phyloP scores from a whole-genome alignment of 2,888 invertebrate genomes.

The Teinopalpus imperialis region DNA sequence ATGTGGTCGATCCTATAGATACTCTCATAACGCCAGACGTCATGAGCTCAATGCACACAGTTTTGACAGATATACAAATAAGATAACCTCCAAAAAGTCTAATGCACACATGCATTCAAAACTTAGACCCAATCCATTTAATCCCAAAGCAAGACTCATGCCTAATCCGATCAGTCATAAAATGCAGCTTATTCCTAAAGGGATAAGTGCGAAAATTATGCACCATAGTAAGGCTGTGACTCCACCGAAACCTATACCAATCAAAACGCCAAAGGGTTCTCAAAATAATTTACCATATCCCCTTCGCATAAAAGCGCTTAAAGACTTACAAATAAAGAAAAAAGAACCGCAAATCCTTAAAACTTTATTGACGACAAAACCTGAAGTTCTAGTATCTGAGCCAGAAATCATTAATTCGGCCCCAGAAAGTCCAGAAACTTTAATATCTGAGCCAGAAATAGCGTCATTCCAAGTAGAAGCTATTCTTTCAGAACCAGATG shows the following conservation, averaged over 20 bases:
- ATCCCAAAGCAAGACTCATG: conserved; percentile 73
- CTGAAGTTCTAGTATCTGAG: conserved; percentile 71
- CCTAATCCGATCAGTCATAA: conserved; percentile 76
- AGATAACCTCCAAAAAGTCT: conserved; percentile 57
- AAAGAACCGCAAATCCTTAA: conserved; percentile 78
- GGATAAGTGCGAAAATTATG: conserved; percentile 53
- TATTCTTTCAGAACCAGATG: conserved; percentile 71
- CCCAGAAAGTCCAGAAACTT: conserved; percentile 75
- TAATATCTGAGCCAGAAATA: conserved; percentile 77
- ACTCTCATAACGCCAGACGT: conserved; percentile 76
- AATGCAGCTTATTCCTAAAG: conserved; percentile 63
- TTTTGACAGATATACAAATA: conserved; percentile 78
- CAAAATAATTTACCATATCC: conserved; percentile 73
- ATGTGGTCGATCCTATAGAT: conserved; percentile 73
- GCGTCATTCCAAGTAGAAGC: conserved; percentile 78
- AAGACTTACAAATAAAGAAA: conserved; percentile 75
- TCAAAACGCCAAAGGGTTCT: conserved; percentile 53
- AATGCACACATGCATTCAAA: conserved; percentile 61
- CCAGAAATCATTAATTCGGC: conserved; percentile 76
- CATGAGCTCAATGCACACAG: conserved; percentile 74
- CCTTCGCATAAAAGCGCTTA: conserved; percentile 74
- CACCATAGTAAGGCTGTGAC: conserved; percentile 52
- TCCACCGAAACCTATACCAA: conserved; percentile 67
- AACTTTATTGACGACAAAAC: conserved; percentile 70
- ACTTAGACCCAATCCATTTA: conserved; percentile 74